A percentile compares a stretch with the other conserved stretches of the same genome.
phyloP scores from a whole-genome alignment of 2,113 vertebrate genomes.

The Malurus cyaneus region DNA sequence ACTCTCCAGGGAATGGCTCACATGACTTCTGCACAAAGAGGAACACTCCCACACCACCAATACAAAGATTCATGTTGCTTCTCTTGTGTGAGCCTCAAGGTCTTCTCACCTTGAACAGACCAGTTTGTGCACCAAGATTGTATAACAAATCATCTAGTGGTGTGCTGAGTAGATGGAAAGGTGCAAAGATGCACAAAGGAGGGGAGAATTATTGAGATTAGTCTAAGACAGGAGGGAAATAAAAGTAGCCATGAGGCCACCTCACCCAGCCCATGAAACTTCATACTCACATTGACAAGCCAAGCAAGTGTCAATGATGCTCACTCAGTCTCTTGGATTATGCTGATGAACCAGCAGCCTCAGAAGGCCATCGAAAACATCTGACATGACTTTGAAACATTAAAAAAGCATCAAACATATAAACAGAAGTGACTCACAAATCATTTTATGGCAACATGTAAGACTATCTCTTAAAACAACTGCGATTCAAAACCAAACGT shows the following conservation, averaged over 20 bases:
- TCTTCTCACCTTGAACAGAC: background rate
- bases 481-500: background rate
- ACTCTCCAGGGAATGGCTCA: background rate
- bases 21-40: rapidly evolving
- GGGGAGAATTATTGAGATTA: background rate
- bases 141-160: background rate
- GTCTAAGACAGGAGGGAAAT: background rate
- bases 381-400: background rate
- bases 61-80: rapidly evolving
- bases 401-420: background rate
- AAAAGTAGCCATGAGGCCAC: background rate
- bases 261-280: background rate
- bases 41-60: background rate
- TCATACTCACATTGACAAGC: background rate
- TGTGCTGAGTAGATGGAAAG: background rate
- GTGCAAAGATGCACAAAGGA: background rate
- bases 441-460: background rate
- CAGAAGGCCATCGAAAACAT: background rate
- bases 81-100: rapidly evolving
- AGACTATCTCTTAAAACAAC: background rate
- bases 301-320: background rate
- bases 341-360: background rate
- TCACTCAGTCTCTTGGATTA: background rate
- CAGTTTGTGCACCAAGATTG: background rate
- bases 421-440: background rate